phyloP scores from a whole-genome alignment of 2,888 invertebrate species.

The Cantharis rustica region DNA sequence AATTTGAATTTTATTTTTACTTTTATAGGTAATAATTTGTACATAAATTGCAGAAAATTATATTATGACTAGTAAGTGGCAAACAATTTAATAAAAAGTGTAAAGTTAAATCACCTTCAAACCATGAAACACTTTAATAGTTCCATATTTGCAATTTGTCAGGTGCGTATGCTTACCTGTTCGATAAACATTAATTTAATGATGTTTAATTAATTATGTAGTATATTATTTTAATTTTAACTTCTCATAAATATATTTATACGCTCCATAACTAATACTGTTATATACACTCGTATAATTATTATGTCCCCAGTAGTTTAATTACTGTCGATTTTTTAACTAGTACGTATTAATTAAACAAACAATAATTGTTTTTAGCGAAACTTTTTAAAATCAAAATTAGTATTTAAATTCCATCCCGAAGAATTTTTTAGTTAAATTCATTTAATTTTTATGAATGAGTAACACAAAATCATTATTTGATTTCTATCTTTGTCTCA shows the following conservation, averaged over 20 bases:
- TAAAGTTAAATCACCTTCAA: background rate
- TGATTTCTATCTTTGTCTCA: background rate
- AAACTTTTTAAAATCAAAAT: too few species aligned
- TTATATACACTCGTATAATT: background rate
- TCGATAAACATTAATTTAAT: background rate
- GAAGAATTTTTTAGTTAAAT: too few species aligned
- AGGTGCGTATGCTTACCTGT: background rate
- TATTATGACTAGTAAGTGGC: background rate
- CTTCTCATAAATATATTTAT: background rate
- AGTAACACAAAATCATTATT: background rate
- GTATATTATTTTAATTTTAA: background rate
- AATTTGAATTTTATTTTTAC: background rate
- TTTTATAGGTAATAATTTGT: background rate
- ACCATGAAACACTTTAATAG: background rate
- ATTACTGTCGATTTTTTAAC: background rate
- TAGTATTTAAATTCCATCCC: too few species aligned
- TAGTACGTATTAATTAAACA: background rate
- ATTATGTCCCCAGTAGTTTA: background rate
- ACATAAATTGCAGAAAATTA: background rate
- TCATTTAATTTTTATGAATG: too few species aligned
- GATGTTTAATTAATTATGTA: background rate
- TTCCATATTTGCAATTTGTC: background rate
- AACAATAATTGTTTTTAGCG: background rate
- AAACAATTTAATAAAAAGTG: background rate
- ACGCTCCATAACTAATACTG: background rate